These are phyloP conservation scores for Idaea straminata DNA, from an alignment of 2,888 invertebrate species.

Conservation along the genomic window DNA sequence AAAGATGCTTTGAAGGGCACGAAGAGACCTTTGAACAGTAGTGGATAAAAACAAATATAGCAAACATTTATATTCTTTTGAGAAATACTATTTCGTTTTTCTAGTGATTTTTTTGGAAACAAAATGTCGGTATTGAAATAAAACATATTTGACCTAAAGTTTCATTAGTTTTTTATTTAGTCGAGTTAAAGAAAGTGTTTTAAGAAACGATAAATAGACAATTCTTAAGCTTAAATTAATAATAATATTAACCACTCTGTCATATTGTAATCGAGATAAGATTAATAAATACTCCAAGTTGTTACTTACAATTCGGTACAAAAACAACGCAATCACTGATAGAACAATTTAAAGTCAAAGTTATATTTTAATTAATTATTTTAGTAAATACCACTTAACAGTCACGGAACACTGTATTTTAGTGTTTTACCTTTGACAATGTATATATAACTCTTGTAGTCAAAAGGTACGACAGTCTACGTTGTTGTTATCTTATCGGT, in stretches of 20 bases:
- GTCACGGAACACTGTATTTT: background rate
- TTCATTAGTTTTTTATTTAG: too few relatives aligned
- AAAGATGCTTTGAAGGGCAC: too few relatives aligned
- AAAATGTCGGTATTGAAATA: too few relatives aligned
- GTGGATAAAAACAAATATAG: too few relatives aligned
- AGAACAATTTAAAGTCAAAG: background rate
- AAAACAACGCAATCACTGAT: background rate
- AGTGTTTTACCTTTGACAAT: constrained; percentile 1
- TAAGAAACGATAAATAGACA: background rate
- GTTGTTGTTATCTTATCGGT: constrained; percentile 33
- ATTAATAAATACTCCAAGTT: background rate
- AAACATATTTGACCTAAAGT: too few relatives aligned
- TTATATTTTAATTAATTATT: background rate
- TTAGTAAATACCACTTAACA: background rate
- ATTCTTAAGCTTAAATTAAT: background rate
- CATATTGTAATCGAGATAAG: background rate
- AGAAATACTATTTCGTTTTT: too few relatives aligned
- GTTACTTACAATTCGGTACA: background rate
- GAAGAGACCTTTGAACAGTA: too few relatives aligned
- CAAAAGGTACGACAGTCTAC: constrained; percentile 14
- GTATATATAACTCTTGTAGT: constrained; percentile 20
- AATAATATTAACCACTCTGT: background rate
- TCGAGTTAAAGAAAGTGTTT: too few relatives aligned
- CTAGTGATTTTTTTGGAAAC: too few relatives aligned
- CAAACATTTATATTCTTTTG: too few relatives aligned